A percentile compares a stretch with the other conserved stretches of the same genome.
These are phyloP conservation scores for Melanostigma gelatinosum DNA, from an alignment of 2,113 vertebrate species.

Conservation along the genomic window DNA sequence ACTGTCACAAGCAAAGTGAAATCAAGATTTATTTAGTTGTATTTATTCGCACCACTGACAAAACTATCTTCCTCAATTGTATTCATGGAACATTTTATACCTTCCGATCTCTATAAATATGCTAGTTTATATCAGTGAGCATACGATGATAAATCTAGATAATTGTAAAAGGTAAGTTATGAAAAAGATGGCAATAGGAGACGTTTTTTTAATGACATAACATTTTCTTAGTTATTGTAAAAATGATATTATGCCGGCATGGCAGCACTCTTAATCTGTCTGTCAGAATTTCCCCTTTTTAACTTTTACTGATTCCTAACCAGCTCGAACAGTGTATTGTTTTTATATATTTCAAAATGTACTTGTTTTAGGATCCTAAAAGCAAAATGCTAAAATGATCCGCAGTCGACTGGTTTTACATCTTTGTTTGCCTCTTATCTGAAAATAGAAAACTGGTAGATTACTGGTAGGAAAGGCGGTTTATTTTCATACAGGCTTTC, in stretches of 20 bases:
- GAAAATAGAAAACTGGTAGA: conserved; percentile 53
- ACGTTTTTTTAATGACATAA: neutral
- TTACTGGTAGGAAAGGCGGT: conserved; percentile 42
- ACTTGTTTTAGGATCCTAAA: conserved; percentile 4
- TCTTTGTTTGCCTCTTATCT: conserved; percentile 17
- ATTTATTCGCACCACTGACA: neutral
- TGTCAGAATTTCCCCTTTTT: neutral
- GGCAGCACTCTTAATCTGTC: neutral
- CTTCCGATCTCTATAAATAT: neutral
- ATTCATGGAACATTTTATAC: neutral
- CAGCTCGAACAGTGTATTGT: neutral
- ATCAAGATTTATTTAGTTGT: conserved; percentile 9
- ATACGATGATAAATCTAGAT: neutral
- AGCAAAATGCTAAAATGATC: conserved; percentile 11
- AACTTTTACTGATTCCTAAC: neutral
- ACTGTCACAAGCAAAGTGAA: conserved; percentile 10
- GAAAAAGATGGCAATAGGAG: neutral
- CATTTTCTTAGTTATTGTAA: neutral
- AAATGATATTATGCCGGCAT: neutral
- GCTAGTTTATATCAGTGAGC: neutral
- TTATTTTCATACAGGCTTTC: conserved; percentile 51
- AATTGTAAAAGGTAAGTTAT: neutral
- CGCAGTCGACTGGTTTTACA: neutral
- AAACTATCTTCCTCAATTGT: neutral
- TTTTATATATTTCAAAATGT: neutral